Evolutionary conservation across 2,113 vertebrate genomes (phyloP), one percentile per base, ranked within the genome.

Genomic region (Oncorhynchus mykiss): DNA sequence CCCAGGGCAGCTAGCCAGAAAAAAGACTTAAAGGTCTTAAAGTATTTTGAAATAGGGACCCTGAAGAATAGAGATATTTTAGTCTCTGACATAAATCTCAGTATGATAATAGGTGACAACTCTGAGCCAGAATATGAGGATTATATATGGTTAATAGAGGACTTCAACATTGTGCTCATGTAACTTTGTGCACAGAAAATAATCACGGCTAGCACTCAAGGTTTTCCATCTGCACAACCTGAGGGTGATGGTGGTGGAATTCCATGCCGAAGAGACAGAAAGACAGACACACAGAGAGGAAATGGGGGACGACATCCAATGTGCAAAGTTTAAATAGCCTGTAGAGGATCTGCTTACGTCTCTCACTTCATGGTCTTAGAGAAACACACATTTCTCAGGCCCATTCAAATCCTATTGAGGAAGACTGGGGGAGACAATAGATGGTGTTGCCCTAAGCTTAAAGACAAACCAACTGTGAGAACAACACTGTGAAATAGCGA

Each of bases 1-100:
- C 68, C 59, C 51, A 2, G 8, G 73, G 45, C 67, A 80, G 65
- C 29, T 13, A 22, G 72, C 70, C 18, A 51, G 73, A 51, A 80
- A 80, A 78, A 67, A 73, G 20, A 68, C 67, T 57, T 45, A 62
- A 8, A 62, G 59, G 59, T 70, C 68, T 14, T 80, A 20, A 2
- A 2, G 13, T 45, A 75, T 78, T 78, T 75, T 75, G 65, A 72
- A 80, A 70, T 66, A 13, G 24, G 13, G 59, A 62, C 39, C 34
- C 67, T 27, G 4, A 74, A 7, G 24, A 70, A 62, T 64, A 25
- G 71, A 69, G 62, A 51, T 68, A 24, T 18, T 62, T 13, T 62
- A 34, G 24, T 18, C 39, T 31, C 16, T n/a, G 69, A 68, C 48
- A 39, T 59, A 0, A 18, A n/a, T 22, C 62, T 65, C 64, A 18